phyloP scores from a whole-genome alignment of 2,888 invertebrate genomes.

The Lithophane semibrunnea region DNA sequence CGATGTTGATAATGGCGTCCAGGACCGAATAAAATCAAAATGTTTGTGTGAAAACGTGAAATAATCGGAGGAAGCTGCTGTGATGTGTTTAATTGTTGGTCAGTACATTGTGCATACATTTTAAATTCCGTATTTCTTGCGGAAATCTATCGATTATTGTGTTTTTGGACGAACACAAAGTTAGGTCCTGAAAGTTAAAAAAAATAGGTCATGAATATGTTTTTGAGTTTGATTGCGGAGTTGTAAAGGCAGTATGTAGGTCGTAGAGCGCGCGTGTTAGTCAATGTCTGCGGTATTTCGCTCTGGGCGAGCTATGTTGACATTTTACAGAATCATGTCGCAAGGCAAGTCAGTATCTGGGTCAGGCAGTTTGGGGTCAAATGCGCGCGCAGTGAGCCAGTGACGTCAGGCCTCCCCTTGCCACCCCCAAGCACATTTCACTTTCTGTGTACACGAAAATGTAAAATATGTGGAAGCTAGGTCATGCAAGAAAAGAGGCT shows the following conservation, averaged over 20 bases:
- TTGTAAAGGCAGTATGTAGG: slow-evolving; percentile 70
- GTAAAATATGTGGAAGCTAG: slow-evolving; percentile 66
- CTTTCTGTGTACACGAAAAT: slow-evolving; percentile 76
- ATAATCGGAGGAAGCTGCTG: slow-evolving; percentile 73
- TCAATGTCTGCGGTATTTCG: slow-evolving; percentile 75
- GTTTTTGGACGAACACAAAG: slow-evolving; percentile 25
- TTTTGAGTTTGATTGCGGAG: slow-evolving; percentile 42
- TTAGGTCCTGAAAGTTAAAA: slow-evolving; percentile 41
- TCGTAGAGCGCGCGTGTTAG: slow-evolving; percentile 73
- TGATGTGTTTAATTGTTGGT: slow-evolving; percentile 81
- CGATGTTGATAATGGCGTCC: slow-evolving; percentile 84
- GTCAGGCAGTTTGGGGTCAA: slow-evolving; percentile 81
- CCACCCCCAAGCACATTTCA: slow-evolving; percentile 80
- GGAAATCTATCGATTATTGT: slow-evolving; percentile 55
- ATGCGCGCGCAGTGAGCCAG: slow-evolving; percentile 80
- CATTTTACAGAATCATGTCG: slow-evolving; percentile 82
- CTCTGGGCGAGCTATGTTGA: slow-evolving; percentile 82
- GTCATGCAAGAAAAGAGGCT: slow-evolving; percentile 53
- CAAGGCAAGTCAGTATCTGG: slow-evolving; percentile 83
- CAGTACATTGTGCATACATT: slow-evolving; percentile 65
- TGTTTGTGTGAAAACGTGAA: slow-evolving; percentile 81
- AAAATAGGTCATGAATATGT: slow-evolving; percentile 60
- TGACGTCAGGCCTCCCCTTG: slow-evolving; percentile 82
- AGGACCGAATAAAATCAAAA: slow-evolving; percentile 71
- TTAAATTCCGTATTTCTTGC: slow-evolving; percentile 6